Conservation (phyloP, 2,888 invertebrate species). For the Lasioglossum malachurum region DNA sequence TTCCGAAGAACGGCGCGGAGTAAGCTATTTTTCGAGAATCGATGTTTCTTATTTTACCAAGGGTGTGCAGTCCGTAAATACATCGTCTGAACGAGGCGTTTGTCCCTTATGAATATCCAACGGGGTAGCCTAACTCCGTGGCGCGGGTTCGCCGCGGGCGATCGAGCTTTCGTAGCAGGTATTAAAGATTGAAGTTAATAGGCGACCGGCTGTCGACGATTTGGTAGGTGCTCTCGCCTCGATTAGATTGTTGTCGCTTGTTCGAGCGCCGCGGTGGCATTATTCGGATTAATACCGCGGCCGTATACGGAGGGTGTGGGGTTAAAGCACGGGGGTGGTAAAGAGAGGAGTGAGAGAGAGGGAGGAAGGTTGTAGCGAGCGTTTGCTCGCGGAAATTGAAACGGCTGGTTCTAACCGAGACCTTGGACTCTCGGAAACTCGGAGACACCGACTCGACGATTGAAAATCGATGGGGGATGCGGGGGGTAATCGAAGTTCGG, state of each 20-base stretch:
- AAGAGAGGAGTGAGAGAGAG: background rate
- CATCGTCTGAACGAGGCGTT: background rate
- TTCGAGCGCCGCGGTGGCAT: background rate
- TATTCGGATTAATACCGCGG: background rate
- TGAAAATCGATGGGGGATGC: conserved; percentile 35
- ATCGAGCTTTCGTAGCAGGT: background rate
- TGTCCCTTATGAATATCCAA: background rate
- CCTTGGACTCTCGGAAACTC: conserved; percentile 34
- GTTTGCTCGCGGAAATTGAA: conserved; percentile 36
- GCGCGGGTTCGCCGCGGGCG: background rate
- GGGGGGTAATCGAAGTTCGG: conserved; percentile 20
- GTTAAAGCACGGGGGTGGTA: background rate
- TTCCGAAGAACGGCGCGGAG: no score
- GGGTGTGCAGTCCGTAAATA: background rate
- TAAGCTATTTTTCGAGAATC: no score
- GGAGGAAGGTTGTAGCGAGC: background rate
- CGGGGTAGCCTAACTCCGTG: background rate
- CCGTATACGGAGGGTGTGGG: background rate
- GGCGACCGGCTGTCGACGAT: background rate
- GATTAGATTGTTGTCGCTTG: conserved; percentile 3
- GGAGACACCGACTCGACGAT: conserved; percentile 20
- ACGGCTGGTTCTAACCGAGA: conserved; percentile 39
- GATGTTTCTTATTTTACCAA: background rate
- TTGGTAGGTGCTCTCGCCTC: background rate
- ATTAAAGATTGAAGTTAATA: conserved; percentile 10